These are phyloP conservation scores for Stomorhina lunata DNA, from an alignment of 2,888 invertebrate species.

Conservation along the genomic window DNA sequence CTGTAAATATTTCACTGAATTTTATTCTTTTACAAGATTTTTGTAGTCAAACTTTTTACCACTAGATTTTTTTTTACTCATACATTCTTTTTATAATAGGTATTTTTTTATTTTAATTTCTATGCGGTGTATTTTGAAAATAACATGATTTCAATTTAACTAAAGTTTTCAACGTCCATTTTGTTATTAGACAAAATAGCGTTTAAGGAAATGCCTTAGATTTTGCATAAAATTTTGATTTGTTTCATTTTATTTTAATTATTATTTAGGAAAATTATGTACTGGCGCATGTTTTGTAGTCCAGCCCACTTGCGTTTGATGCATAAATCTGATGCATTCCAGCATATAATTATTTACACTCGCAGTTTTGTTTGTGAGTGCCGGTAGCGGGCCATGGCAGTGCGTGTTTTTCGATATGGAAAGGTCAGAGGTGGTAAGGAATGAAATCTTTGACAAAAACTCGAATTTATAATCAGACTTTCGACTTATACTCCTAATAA, in stretches of 20 bases:
- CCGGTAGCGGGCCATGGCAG: background rate
- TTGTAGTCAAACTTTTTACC: conserved; percentile 7
- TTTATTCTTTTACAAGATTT: conserved; percentile 42
- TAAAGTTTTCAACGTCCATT: conserved; percentile 10
- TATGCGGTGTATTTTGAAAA: background rate
- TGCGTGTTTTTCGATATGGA: conserved; percentile 1
- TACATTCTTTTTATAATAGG: background rate
- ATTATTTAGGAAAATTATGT: conserved; percentile 30
- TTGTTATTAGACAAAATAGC: conserved; percentile 16
- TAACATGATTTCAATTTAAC: conserved; percentile 28
- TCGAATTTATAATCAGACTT: no score
- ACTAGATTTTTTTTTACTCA: background rate
- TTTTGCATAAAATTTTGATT: conserved; percentile 32
- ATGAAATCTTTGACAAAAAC: background rate
- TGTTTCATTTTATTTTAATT: conserved; percentile 26
- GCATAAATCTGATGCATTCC: background rate
- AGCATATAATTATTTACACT: conserved; percentile 43
- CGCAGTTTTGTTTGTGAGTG: conserved; percentile 21
- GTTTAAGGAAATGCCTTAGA: conserved; percentile 2
- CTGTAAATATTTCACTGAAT: conserved; percentile 37
- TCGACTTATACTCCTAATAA: no score
- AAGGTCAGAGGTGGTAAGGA: background rate
- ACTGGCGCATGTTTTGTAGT: conserved; percentile 10
- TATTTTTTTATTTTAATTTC: background rate
- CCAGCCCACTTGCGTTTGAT: conserved; percentile 32